Evolutionary conservation across 1,140 invertebrate species (phyloP).

Genomic region (Temnothorax nylanderi): DNA sequence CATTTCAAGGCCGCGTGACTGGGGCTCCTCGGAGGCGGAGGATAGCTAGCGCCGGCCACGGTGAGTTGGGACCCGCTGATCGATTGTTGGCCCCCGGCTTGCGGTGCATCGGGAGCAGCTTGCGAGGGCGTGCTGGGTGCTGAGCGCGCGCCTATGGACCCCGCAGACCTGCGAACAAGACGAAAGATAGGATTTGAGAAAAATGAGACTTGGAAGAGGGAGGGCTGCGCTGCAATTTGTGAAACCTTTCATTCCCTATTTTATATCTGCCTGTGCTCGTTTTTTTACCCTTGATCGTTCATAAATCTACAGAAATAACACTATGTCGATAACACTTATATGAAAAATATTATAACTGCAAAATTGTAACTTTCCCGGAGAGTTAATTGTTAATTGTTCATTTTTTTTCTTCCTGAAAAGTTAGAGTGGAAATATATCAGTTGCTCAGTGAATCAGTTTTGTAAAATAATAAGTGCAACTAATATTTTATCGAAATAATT

Average conservation of each 20-base stretch:
- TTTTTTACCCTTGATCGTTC: neutral
- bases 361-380: neutral
- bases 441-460: neutral
- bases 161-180: slow-evolving; percentile 79
- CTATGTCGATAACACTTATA: neutral
- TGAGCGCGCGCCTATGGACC: slow-evolving; percentile 83
- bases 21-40: slow-evolving; percentile 80
- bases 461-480: neutral
- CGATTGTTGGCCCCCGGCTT: slow-evolving; percentile 72
- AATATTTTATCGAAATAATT: neutral
- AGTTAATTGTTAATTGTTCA: neutral
- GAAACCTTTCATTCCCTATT: neutral
- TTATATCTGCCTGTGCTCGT: neutral
- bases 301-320: neutral
- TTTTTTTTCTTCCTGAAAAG: neutral
- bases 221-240: neutral
- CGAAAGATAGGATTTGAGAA: neutral
- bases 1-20: slow-evolving; percentile 80
- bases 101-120: slow-evolving; percentile 75
- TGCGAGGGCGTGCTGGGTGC: slow-evolving; percentile 83
- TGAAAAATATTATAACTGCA: neutral
- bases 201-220: neutral
- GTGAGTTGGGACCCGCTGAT: slow-evolving; percentile 77
- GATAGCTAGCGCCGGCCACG: slow-evolving; percentile 72
- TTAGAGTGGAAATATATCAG: neutral